Conservation (phyloP, 2,888 invertebrate species). For the Synergus gifuensis region DNA sequence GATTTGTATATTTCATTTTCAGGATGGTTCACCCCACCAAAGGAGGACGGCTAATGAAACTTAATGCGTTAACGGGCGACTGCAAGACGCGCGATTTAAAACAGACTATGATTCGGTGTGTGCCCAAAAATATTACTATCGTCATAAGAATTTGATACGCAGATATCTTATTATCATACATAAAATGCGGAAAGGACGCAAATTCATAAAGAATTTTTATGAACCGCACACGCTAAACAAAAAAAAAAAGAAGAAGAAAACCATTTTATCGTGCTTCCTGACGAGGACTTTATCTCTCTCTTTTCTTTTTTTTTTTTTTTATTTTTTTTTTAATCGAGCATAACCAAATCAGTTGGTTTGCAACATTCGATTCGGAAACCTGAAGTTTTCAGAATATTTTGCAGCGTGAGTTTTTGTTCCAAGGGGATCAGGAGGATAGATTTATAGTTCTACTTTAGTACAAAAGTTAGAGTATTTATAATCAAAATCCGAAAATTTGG, state of each 20-base stretch:
- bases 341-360: conserved; percentile 15
- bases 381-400: conserved; percentile 14
- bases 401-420: background rate
- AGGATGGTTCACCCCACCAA: conserved; percentile 96
- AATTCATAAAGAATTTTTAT: conserved; percentile 12
- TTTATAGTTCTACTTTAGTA: conserved; percentile 35
- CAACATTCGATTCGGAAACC: conserved; percentile 8
- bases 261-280: conserved; percentile 30
- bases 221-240: background rate
- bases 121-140: conserved; percentile 75
- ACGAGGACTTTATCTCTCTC: background rate
- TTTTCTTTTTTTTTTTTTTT: background rate
- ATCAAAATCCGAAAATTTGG: conserved; percentile 21
- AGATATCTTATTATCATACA: conserved; percentile 49
- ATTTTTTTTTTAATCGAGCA: background rate
- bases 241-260: conserved; percentile 14
- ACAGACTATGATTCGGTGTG: conserved; percentile 76
- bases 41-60: conserved; percentile 90
- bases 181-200: conserved; percentile 17
- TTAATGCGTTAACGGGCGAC: conserved; percentile 59
- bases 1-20: conserved; percentile 68
- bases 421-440: conserved; percentile 23
- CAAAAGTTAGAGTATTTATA: conserved; percentile 22
- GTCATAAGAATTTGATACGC: conserved; percentile 75
- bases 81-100: conserved; percentile 73